phyloP scores from a whole-genome alignment of 2,888 invertebrate genomes.

The Leptopilina myrica region DNA sequence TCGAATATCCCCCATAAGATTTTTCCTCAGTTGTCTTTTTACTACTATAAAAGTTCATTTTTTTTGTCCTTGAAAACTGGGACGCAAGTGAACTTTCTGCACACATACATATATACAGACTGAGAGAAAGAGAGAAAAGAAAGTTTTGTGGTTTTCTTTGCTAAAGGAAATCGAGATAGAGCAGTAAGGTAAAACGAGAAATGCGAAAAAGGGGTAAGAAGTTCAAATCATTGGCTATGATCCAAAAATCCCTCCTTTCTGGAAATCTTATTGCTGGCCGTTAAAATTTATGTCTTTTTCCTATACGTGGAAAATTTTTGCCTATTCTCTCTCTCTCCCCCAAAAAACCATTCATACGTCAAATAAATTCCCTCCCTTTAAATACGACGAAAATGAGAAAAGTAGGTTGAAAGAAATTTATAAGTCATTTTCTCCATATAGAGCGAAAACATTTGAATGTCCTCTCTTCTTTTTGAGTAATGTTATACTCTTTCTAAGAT shows the following conservation, averaged over 20 bases:
- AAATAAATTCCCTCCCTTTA: not conserved
- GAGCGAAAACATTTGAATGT: too few relatives aligned
- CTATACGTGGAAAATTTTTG: constrained; percentile 7
- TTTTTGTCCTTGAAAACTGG: constrained; percentile 51
- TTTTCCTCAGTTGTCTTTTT: constrained; percentile 25
- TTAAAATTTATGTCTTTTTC: constrained; percentile 42
- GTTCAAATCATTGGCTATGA: constrained; percentile 34
- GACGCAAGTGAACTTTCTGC: constrained; percentile 51
- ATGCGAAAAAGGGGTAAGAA: constrained; percentile 25
- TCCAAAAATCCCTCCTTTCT: constrained; percentile 42
- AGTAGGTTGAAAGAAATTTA: constrained; percentile 5
- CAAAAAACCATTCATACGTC: not conserved
- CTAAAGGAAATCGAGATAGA: constrained; percentile 46
- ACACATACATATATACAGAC: not conserved
- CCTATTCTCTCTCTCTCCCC: not conserved
- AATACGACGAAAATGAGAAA: not conserved
- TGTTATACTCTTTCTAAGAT: too few relatives aligned
- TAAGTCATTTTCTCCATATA: too few relatives aligned
- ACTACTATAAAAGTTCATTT: constrained; percentile 46
- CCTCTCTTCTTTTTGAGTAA: too few relatives aligned
- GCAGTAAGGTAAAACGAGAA: constrained; percentile 13
- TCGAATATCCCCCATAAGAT: constrained; percentile 40
- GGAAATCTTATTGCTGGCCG: constrained; percentile 10
- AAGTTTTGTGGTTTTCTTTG: constrained; percentile 48
- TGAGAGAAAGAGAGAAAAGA: too few relatives aligned